phyloP scores from a whole-genome alignment of 2,113 vertebrate species.

The Serinus canaria region DNA sequence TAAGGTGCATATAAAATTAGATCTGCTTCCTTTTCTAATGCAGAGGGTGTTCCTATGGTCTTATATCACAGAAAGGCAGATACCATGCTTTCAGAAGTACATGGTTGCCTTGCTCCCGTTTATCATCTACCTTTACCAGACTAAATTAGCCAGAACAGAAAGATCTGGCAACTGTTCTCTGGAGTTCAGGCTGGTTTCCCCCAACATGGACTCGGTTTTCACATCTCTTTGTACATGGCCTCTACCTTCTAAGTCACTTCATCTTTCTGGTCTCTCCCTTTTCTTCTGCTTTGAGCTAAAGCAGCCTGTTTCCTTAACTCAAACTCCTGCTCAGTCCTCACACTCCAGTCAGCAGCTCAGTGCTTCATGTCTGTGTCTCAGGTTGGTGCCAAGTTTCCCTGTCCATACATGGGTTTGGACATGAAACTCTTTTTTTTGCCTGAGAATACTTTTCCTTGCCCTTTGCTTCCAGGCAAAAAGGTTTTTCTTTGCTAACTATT shows the following conservation, averaged over 20 bases:
- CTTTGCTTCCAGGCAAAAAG: not conserved
- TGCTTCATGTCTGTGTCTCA: not conserved
- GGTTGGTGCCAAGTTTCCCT: not conserved
- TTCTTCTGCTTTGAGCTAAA: not conserved
- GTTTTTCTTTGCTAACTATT: not conserved
- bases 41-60: not conserved
- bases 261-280: not conserved
- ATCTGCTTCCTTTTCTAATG: not conserved
- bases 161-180: not conserved
- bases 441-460: not conserved
- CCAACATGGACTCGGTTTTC: not conserved
- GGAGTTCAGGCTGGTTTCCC: not conserved
- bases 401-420: not conserved
- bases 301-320: not conserved
- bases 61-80: not conserved
- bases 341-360: not conserved
- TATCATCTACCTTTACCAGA: not conserved
- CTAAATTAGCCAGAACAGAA: not conserved
- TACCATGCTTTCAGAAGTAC: not conserved
- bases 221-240: fast-evolving
- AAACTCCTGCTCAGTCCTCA: not conserved
- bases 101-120: not conserved
- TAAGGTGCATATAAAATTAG: not conserved
- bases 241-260: not conserved
- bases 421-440: not conserved